A percentile compares a stretch with the other conserved stretches of the same genome.
phyloP scores from a whole-genome alignment of 92 coral and sea anemone species.

The Galaxea fascicularis region DNA sequence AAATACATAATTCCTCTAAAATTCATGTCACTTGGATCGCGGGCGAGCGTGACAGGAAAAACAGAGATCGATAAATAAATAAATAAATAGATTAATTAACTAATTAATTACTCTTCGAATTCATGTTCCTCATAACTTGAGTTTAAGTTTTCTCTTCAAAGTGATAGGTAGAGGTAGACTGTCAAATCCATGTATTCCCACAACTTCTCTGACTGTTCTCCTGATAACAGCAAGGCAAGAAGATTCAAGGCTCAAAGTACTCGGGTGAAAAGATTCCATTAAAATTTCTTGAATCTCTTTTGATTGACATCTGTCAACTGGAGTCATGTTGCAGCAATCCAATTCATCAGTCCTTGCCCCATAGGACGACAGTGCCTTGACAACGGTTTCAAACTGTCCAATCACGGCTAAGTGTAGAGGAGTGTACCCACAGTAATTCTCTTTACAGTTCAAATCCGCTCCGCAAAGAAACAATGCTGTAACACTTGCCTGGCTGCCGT shows the following conservation, averaged over 20 bases:
- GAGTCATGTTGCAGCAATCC: slow-evolving; percentile 64
- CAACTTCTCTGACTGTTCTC: slow-evolving; percentile 26
- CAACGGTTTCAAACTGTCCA: slow-evolving; percentile 60
- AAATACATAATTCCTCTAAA: too few relatives aligned
- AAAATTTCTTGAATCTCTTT: slow-evolving; percentile 36
- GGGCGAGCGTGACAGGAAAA: too few relatives aligned
- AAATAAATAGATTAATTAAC: too few relatives aligned
- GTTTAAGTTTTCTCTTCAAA: slow-evolving; percentile 49
- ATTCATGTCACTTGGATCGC: too few relatives aligned
- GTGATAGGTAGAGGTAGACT: slow-evolving; percentile 59
- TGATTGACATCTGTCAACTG: slow-evolving; percentile 74
- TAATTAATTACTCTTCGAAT: too few relatives aligned
- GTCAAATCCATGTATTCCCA: slow-evolving; percentile 66
- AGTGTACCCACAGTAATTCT: slow-evolving; percentile 83
- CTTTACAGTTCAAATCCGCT: slow-evolving; percentile 75
- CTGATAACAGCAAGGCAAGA: slow-evolving; percentile 59
- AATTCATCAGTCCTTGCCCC: slow-evolving; percentile 69
- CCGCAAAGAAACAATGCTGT: slow-evolving; percentile 78
- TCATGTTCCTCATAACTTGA: background rate
- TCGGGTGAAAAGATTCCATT: slow-evolving; percentile 12
- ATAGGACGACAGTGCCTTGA: slow-evolving; percentile 58
- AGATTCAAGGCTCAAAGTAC: slow-evolving; percentile 30
- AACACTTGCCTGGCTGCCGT: slow-evolving; percentile 72
- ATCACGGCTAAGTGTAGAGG: slow-evolving; percentile 89
- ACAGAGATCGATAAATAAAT: too few relatives aligned